Conservation (phyloP, 2,888 invertebrate genomes). For the Muschampia plurimacula region DNA sequence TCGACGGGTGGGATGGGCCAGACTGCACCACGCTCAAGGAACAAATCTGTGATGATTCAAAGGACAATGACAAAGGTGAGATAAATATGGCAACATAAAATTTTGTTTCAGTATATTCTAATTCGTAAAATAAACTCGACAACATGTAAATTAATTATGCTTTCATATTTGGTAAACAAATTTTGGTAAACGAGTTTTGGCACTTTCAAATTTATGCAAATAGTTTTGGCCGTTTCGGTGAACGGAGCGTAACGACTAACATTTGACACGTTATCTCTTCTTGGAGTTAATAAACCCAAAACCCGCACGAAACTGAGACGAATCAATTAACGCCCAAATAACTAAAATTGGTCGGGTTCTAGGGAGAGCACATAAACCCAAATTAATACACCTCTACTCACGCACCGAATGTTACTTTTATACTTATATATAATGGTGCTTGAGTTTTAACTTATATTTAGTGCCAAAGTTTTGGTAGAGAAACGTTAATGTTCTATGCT, state of each 20-base stretch:
- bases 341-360: constrained; percentile 28
- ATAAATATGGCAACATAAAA: background rate
- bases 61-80: constrained; percentile 98
- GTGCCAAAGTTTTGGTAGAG: background rate
- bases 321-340: constrained; percentile 37
- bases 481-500: constrained; percentile 44
- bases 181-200: constrained; percentile 30
- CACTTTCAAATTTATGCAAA: constrained; percentile 37
- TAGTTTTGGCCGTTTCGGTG: constrained; percentile 30
- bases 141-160: constrained; percentile 21
- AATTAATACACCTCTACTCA: constrained; percentile 30
- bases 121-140: constrained; percentile 1
- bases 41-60: constrained; percentile 96
- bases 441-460: constrained; percentile 4
- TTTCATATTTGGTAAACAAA: constrained; percentile 25
- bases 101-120: constrained; percentile 11
- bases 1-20: constrained; percentile 97
- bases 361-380: constrained; percentile 27
- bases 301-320: constrained; percentile 33
- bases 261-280: constrained; percentile 38
- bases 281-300: constrained; percentile 32
- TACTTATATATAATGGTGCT: background rate
- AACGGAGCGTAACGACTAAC: constrained; percentile 20
- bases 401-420: background rate
- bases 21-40: constrained; percentile 97